phyloP scores from a whole-genome alignment of 2,113 vertebrate genomes.

The Elgaria multicarinata region DNA sequence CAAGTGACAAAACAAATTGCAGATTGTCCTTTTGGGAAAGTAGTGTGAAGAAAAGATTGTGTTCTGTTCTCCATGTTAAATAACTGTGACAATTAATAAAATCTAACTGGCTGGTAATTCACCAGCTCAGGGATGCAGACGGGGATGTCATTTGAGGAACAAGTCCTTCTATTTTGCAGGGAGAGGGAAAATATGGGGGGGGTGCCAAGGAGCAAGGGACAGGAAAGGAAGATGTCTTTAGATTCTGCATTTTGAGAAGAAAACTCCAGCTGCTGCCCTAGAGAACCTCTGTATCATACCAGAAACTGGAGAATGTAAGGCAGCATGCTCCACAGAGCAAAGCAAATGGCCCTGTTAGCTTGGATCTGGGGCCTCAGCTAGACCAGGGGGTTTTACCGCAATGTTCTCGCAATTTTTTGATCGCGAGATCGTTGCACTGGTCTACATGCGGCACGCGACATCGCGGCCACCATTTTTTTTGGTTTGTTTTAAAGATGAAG shows the following conservation, averaged over 20 bases:
- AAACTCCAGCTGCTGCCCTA: not conserved
- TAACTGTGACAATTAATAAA: constrained; percentile 18
- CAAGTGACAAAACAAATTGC: constrained; percentile 28
- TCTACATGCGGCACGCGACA: no score
- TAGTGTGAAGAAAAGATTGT: not conserved
- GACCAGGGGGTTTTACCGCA: no score
- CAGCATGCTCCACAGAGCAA: not conserved
- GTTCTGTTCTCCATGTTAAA: constrained; percentile 19
- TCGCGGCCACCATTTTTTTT: no score
- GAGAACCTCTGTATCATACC: not conserved
- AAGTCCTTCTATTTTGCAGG: no score
- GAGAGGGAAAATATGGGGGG: not conserved
- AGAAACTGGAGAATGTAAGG: not conserved
- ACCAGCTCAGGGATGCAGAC: not conserved
- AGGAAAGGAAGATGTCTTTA: not conserved
- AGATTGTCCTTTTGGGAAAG: constrained; percentile 24
- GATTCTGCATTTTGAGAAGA: not conserved
- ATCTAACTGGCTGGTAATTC: constrained; percentile 18
- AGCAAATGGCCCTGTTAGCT: not conserved
- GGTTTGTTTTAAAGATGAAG: no score
- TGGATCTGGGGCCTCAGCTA: not conserved
- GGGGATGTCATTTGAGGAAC: not conserved
- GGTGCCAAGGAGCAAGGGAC: not conserved
- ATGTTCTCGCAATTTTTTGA: no score
- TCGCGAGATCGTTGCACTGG: no score